Evolutionary conservation across 2,888 invertebrate species (phyloP), one percentile per base, ranked within the genome.

Genomic region (Andrena dorsata): DNA sequence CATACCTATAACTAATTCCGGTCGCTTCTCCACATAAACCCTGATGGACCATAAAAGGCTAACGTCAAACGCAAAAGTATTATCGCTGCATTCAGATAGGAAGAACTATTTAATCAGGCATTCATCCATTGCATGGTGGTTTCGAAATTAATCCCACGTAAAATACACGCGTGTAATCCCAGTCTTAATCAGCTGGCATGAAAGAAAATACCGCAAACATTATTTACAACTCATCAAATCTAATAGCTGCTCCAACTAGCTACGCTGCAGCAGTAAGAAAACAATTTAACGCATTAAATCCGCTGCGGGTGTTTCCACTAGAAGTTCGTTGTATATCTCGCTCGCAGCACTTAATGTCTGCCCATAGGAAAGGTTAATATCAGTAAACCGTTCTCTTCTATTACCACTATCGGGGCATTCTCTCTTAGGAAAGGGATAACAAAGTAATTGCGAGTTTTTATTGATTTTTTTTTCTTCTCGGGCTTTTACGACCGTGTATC

Each of bases 401-500:
- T 64, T 58, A 49, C 20, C n/a, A n/a, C 35, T 13, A 70, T 60
- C 30, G 8, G 13, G 1, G 0, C n/a, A 10, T 65, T 32, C 8
- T 23, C 30, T 41, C 32, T 10, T 10, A 56, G 10, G 41, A 3
- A 35, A 28, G 7, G 6, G 30, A 51, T 56, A 74, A 80, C 63
- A 64, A 53, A 23, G 30, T 65, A 70, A 70, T 66, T 63, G 63
- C 28, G 3, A 10, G 16, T 51, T 70, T 49, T 41, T 5, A 16
- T 32, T 6, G 30, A 65, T 51, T 23, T 20, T 58, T 56, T 76
- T 30, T 41, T 56, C n/a, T 28, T 20, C 7, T 6, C 10, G 20
- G 30, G 26, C 60, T 49, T 73, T 70, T 56, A 23, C 53, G 58
- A 58, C 30, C 53, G 41, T 74, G 66, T 13, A 69, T 65, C 41